Evolutionary conservation across 2,797 vertebrate species (phyloP).

Genomic region (Agapornis canus): DNA sequence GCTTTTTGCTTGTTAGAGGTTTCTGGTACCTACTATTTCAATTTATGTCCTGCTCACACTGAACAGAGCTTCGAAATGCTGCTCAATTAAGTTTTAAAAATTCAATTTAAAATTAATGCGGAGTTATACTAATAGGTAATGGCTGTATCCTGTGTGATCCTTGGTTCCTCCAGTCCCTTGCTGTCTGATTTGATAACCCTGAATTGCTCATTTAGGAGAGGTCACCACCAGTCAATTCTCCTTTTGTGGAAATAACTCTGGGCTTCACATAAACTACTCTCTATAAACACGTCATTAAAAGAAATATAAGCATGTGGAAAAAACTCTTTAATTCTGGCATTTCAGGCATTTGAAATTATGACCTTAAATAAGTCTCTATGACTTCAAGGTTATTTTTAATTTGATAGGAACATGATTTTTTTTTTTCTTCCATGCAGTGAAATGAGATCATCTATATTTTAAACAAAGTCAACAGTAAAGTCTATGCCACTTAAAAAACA

Average conservation of each 20-base stretch:
- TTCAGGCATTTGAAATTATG: background rate
- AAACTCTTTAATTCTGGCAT: background rate
- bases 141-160: slow-evolving; percentile 18
- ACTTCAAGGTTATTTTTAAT: slow-evolving; percentile 9
- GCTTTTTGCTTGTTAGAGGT: slow-evolving; percentile 48
- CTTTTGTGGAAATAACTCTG: slow-evolving; percentile 27
- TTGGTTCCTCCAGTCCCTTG: slow-evolving; percentile 32
- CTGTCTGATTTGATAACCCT: slow-evolving; percentile 67
- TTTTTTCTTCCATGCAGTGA: background rate
- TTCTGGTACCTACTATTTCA: slow-evolving; percentile 58
- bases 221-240: slow-evolving; percentile 37
- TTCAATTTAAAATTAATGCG: slow-evolving; percentile 69
- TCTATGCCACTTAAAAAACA: background rate
- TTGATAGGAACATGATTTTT: background rate
- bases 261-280: background rate
- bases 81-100: slow-evolving; percentile 71
- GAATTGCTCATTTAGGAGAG: slow-evolving; percentile 51
- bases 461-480: background rate
- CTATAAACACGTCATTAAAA: slow-evolving; percentile 37
- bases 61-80: slow-evolving; percentile 61
- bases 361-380: background rate
- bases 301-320: background rate
- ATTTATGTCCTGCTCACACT: slow-evolving; percentile 66
- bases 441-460: background rate
- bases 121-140: slow-evolving; percentile 67